Conservation (phyloP, 2,888 invertebrate genomes). For the Polydrusus pterygomalis region DNA sequence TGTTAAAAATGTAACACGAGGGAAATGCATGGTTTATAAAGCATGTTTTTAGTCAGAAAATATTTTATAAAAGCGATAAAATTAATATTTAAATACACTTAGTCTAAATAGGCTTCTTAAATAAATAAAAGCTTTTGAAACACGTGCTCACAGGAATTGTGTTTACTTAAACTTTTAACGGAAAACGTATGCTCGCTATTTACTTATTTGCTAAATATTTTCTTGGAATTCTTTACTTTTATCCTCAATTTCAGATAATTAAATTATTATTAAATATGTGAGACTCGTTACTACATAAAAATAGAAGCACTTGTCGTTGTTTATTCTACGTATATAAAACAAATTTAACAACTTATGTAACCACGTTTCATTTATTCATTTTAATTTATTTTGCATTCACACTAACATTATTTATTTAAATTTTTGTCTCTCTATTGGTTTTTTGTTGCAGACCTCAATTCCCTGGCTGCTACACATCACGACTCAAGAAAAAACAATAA, state of each 20-base stretch:
- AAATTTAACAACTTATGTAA: background rate
- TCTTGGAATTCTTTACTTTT: too few species aligned
- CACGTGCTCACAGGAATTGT: background rate
- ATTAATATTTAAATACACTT: conserved; percentile 1
- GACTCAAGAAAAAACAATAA: conserved; percentile 66
- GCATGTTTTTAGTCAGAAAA: background rate
- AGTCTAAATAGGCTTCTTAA: background rate
- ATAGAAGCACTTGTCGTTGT: too few species aligned
- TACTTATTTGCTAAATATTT: too few species aligned
- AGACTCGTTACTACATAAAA: too few species aligned
- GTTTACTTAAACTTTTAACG: background rate
- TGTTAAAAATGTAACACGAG: too few species aligned
- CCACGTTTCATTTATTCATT: background rate
- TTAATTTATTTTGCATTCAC: background rate
- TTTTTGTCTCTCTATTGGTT: conserved; percentile 42
- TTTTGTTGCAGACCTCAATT: conserved; percentile 71
- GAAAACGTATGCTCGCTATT: background rate
- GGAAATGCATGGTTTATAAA: background rate
- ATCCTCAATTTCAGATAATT: too few species aligned
- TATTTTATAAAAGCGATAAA: background rate
- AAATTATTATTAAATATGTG: too few species aligned
- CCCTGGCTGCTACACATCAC: conserved; percentile 70
- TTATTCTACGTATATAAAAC: too few species aligned
- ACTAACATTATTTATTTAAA: background rate
- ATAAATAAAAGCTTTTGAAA: background rate